Percentiles rank a stretch among this genome's conserved stretches.
phyloP scores from a whole-genome alignment of 2,888 invertebrate species.

The Phalangium opilio region DNA sequence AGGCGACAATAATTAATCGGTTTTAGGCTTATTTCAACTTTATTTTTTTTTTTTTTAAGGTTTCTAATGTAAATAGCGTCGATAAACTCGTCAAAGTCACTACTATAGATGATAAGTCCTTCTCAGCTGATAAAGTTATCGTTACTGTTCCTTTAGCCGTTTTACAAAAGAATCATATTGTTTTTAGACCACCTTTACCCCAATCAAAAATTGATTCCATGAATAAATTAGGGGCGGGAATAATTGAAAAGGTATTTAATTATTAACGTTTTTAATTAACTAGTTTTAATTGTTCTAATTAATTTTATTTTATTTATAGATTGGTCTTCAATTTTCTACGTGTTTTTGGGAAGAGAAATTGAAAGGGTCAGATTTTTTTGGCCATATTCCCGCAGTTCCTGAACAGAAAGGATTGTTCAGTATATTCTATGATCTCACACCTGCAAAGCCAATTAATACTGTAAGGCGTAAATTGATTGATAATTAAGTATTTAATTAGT shows the following conservation, averaged over 20 bases:
- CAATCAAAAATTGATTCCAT: slow-evolving; percentile 30
- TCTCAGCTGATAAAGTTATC: slow-evolving; percentile 28
- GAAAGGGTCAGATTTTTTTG: slow-evolving; percentile 30
- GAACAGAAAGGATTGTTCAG: slow-evolving; percentile 31
- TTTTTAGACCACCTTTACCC: slow-evolving; percentile 33
- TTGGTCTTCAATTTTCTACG: slow-evolving; percentile 31
- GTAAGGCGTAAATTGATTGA: too few relatives aligned
- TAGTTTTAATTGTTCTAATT: neutral
- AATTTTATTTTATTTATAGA: slow-evolving; percentile 22
- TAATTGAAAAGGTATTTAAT: slow-evolving; percentile 33
- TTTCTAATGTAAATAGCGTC: slow-evolving; percentile 5
- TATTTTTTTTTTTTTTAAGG: slow-evolving; percentile 3
- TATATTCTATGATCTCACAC: slow-evolving; percentile 34
- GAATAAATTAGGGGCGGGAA: slow-evolving; percentile 31
- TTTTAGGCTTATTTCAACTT: neutral
- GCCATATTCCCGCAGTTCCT: slow-evolving; percentile 28
- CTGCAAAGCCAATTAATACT: slow-evolving; percentile 6
- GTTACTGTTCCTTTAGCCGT: slow-evolving; percentile 34
- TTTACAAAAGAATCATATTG: slow-evolving; percentile 27
- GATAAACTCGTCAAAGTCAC: slow-evolving; percentile 4
- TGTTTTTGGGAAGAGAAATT: slow-evolving; percentile 32
- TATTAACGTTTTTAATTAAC: too few relatives aligned
- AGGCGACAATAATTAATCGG: neutral
- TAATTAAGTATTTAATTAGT: neutral
- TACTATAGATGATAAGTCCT: neutral